Evolutionary conservation across 2,113 vertebrate species (phyloP).

Genomic region (Xenopus laevis): DNA sequence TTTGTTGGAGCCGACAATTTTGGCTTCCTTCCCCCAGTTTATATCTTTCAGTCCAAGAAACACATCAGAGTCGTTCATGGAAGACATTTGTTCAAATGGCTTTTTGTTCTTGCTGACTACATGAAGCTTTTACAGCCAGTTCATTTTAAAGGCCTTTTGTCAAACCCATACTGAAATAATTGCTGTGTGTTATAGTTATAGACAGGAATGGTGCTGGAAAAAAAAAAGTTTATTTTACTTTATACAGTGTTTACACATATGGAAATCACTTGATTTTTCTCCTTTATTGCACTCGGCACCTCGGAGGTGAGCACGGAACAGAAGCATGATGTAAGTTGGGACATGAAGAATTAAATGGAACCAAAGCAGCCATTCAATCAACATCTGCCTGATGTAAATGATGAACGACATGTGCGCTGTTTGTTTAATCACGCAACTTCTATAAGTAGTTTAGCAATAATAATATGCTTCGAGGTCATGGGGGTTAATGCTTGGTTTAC

Average conservation of each 20-base stretch:
- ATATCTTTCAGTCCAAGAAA: slow-evolving; percentile 16
- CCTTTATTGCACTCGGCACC: slow-evolving; percentile 7
- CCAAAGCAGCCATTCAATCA: background rate
- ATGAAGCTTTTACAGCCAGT: slow-evolving; percentile 36
- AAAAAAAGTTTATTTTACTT: slow-evolving; percentile 30
- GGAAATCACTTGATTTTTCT: slow-evolving; percentile 32
- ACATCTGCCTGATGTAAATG: slow-evolving; percentile 22
- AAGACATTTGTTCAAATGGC: slow-evolving; percentile 27
- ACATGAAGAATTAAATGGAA: slow-evolving; percentile 1
- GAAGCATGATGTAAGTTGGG: slow-evolving; percentile 10
- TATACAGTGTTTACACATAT: slow-evolving; percentile 38
- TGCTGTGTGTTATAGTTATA: slow-evolving; percentile 31
- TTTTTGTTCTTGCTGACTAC: slow-evolving; percentile 38
- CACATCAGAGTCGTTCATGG: slow-evolving; percentile 20
- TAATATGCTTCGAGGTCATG: slow-evolving; percentile 7
- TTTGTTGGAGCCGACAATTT: too few species aligned
- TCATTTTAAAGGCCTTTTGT: slow-evolving; percentile 25
- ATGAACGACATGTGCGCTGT: slow-evolving; percentile 3
- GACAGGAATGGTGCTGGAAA: slow-evolving; percentile 28
- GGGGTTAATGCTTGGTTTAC: slow-evolving; percentile 19
- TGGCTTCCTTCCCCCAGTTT: background rate
- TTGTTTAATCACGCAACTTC: slow-evolving; percentile 13
- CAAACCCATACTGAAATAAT: slow-evolving; percentile 32
- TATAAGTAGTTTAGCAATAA: slow-evolving; percentile 15
- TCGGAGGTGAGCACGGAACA: slow-evolving; percentile 13